Percentiles rank a stretch among this genome's conserved stretches.
These are phyloP conservation scores for Hormaphis cornu DNA, from an alignment of 1,140 invertebrate genomes.

Conservation along the genomic window DNA sequence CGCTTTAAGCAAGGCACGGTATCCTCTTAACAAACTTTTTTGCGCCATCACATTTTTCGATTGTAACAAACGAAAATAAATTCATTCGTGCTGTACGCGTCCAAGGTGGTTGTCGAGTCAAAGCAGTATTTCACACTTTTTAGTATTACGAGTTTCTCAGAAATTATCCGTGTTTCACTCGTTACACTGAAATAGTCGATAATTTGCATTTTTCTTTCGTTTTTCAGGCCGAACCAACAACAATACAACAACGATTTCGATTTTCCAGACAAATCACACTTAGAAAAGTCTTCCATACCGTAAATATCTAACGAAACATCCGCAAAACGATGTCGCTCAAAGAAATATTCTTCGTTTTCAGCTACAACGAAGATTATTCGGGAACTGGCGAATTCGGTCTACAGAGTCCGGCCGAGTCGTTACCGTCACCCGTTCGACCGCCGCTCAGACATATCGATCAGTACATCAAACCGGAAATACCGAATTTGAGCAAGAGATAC, in stretches of 20 bases:
- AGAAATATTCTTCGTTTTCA: neutral
- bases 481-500: slow-evolving; percentile 76
- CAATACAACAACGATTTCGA: slow-evolving; percentile 22
- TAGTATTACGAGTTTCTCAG: too few species aligned
- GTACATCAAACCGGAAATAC: slow-evolving; percentile 76
- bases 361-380: slow-evolving; percentile 20
- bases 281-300: slow-evolving; percentile 31
- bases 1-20: too few species aligned
- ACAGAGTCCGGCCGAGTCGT: slow-evolving; percentile 9
- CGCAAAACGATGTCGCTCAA: too few species aligned
- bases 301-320: neutral
- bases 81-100: too few species aligned
- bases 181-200: neutral
- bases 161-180: too few species aligned
- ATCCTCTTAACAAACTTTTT: too few species aligned
- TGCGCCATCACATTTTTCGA: too few species aligned
- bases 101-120: too few species aligned
- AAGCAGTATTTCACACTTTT: neutral
- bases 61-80: too few species aligned
- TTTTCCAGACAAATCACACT: slow-evolving; percentile 16
- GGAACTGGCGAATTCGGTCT: slow-evolving; percentile 13
- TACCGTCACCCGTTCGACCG: slow-evolving; percentile 58
- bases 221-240: slow-evolving; percentile 14
- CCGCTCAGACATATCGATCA: slow-evolving; percentile 77
- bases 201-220: neutral